Evolutionary conservation across 2,797 vertebrate species (phyloP).

Genomic region (Podarcis lilfordi): DNA sequence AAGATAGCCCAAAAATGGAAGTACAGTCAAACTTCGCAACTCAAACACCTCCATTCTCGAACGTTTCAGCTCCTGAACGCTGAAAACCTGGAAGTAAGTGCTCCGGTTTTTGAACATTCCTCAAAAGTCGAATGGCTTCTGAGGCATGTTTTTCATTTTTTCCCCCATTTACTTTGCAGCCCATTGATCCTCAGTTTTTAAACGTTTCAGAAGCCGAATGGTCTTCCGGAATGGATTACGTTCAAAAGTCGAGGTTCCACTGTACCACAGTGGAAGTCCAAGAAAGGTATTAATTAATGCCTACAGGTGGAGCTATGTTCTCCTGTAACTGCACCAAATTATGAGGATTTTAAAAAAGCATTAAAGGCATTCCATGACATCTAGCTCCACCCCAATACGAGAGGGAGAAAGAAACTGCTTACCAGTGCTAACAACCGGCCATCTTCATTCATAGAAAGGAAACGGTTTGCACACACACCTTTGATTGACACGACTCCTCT

Average conservation of each 20-base stretch:
- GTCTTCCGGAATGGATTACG: too few species aligned
- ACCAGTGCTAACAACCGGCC: conserved; percentile 91
- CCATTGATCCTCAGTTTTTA: too few species aligned
- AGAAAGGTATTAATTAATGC: not conserved
- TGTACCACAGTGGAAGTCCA: not conserved
- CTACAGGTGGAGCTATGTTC: not conserved
- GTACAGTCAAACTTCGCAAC: too few species aligned
- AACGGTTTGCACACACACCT: conserved; percentile 91
- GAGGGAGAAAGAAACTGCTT: conserved; percentile 70
- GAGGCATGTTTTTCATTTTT: too few species aligned
- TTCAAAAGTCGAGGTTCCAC: too few species aligned
- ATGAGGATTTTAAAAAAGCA: not conserved
- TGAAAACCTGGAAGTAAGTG: too few species aligned
- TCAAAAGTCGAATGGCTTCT: too few species aligned
- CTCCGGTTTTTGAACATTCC: too few species aligned
- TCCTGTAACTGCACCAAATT: not conserved
- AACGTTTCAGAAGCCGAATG: too few species aligned
- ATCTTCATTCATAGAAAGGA: conserved; percentile 96
- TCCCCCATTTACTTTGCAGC: too few species aligned
- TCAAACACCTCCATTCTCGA: too few species aligned
- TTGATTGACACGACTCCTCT: conserved; percentile 96
- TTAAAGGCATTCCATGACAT: not conserved
- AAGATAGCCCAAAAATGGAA: not conserved
- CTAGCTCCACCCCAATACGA: not conserved
- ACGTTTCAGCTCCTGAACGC: too few species aligned